phyloP scores from a whole-genome alignment of 2,113 vertebrate genomes.

The Protomyctophum bolini region DNA sequence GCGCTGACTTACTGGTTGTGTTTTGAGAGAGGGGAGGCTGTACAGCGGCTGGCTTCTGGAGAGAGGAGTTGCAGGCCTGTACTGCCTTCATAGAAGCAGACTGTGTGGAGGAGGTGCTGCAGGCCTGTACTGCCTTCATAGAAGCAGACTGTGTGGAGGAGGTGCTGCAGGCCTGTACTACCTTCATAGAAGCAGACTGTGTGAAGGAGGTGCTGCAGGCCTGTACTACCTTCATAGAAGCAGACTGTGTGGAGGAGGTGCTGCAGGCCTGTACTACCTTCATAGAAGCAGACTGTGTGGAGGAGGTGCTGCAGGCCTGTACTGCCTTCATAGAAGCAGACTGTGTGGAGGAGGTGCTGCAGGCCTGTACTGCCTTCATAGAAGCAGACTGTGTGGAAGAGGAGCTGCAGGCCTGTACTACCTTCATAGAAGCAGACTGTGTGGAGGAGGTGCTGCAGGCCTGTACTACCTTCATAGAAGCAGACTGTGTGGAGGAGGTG shows the following conservation, averaged over 20 bases:
- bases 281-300: slow-evolving; percentile 51
- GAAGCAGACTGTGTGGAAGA: slow-evolving; percentile 51
- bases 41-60: slow-evolving; percentile 36
- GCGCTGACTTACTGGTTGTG: slow-evolving; percentile 24
- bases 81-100: slow-evolving; percentile 59
- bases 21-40: slow-evolving; percentile 15
- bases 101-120: slow-evolving; percentile 51
- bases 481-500: slow-evolving; percentile 43
- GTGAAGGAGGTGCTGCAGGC: slow-evolving; percentile 59
- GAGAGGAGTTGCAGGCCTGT: slow-evolving; percentile 60
- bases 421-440: slow-evolving; percentile 57
- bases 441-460: slow-evolving; percentile 55
- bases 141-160: slow-evolving; percentile 51
- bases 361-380: slow-evolving; percentile 66
- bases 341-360: slow-evolving; percentile 51
- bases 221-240: slow-evolving; percentile 66
- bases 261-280: slow-evolving; percentile 67
- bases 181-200: slow-evolving; percentile 57
- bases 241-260: slow-evolving; percentile 43
- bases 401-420: slow-evolving; percentile 63
- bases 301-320: slow-evolving; percentile 63
- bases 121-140: slow-evolving; percentile 66
- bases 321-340: slow-evolving; percentile 59
- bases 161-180: slow-evolving; percentile 63
- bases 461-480: slow-evolving; percentile 66